Evolutionary conservation across 2,797 vertebrate species (phyloP).

Genomic region (Myotis pilosus): DNA sequence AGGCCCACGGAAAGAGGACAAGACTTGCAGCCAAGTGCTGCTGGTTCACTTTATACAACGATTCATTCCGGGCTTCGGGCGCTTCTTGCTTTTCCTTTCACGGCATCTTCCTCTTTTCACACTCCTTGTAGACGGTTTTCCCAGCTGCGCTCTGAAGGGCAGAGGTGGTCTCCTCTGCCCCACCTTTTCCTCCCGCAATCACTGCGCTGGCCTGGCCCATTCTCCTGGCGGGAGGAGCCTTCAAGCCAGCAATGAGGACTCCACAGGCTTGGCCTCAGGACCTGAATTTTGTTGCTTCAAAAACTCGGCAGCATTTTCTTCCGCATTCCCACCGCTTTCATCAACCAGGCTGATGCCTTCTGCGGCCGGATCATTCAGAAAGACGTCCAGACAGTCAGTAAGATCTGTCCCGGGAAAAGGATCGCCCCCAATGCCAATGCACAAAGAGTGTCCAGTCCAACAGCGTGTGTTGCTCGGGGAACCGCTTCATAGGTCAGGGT

Average conservation of each 20-base stretch:
- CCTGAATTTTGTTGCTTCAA: conserved; percentile 94
- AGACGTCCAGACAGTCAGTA: conserved; percentile 98
- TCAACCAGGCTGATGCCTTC: conserved; percentile 97
- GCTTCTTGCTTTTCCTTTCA: conserved; percentile 79
- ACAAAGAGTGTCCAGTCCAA: conserved; percentile 96
- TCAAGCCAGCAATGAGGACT: conserved; percentile 98
- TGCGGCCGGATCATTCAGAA: conserved; percentile 93
- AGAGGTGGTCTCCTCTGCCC: conserved; percentile 97
- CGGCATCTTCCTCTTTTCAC: conserved; percentile 97
- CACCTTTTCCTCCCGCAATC: conserved; percentile 97
- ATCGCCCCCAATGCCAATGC: conserved; percentile 96
- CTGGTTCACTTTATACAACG: conserved; percentile 54
- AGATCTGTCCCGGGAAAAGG: conserved; percentile 98
- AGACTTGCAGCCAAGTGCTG: conserved; percentile 15
- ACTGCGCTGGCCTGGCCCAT: conserved; percentile 98
- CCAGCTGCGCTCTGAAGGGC: conserved; percentile 96
- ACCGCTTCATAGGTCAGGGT: conserved; percentile 98
- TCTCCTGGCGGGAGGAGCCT: conserved; percentile 94
- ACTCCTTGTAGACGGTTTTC: conserved; percentile 98
- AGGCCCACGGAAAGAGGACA: conserved; percentile 67
- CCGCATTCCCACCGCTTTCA: conserved; percentile 95
- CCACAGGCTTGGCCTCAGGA: conserved; percentile 93
- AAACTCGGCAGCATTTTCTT: conserved; percentile 95
- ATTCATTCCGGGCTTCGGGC: conserved; percentile 44
- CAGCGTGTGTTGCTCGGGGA: conserved; percentile 97